Percentiles rank a stretch among this genome's conserved stretches.
Evolutionary conservation across 2,113 vertebrate genomes (phyloP).

Genomic region (Diphyllodes magnificus): DNA sequence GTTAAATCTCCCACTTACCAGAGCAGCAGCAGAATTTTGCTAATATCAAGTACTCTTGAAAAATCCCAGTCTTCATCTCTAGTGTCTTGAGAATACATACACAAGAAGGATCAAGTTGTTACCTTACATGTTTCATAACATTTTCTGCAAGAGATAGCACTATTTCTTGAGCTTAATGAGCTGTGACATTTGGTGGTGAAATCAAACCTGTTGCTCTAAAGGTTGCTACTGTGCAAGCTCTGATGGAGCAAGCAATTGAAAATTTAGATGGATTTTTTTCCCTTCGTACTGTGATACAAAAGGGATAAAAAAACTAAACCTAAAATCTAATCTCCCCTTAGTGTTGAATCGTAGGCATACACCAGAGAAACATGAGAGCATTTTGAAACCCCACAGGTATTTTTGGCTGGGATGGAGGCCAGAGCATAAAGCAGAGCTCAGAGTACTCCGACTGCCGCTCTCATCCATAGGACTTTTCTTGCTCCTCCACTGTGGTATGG

Average conservation of each 20-base stretch:
- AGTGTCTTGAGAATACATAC: background rate
- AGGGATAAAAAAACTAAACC: background rate
- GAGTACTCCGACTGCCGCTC: background rate
- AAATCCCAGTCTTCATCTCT: background rate
- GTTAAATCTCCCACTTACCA: background rate
- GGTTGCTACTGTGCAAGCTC: background rate
- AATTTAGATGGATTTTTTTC: background rate
- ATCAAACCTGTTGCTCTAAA: background rate
- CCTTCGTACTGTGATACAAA: background rate
- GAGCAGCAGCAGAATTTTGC: background rate
- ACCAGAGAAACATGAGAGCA: background rate
- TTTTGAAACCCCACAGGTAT: background rate
- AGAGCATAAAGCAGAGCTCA: background rate
- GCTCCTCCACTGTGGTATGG: accelerated
- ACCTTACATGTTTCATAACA: background rate
- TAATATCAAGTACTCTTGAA: background rate
- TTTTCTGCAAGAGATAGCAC: background rate
- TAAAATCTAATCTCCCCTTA: background rate
- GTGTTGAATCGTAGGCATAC: accelerated
- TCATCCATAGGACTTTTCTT: background rate
- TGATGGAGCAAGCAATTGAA: background rate
- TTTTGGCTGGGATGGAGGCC: accelerated
- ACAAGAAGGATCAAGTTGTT: background rate
- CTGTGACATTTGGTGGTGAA: background rate
- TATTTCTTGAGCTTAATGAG: background rate